These are phyloP conservation scores for Nebria ingens DNA, from an alignment of 1,140 invertebrate genomes.

Conservation along the genomic window DNA sequence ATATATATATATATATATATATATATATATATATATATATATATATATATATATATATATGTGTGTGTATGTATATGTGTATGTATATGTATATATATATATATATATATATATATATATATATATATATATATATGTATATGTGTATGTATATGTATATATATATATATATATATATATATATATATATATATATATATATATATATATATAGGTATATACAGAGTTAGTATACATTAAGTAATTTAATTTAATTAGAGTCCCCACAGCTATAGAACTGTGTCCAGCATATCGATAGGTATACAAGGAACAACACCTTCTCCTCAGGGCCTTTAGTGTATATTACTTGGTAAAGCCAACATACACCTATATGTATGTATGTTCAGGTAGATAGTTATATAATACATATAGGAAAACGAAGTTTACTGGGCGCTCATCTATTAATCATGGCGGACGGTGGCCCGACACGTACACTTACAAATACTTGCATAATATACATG, in stretches of 20 bases:
- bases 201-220: no score
- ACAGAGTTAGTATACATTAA: no score
- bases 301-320: neutral
- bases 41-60: neutral
- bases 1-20: neutral
- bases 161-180: no score
- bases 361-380: no score
- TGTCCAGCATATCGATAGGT: neutral
- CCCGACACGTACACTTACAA: neutral
- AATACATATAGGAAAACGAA: neutral
- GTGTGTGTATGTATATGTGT: neutral
- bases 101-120: no score
- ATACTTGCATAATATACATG: neutral
- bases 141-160: no score
- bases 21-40: neutral
- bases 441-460: neutral
- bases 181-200: no score
- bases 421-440: neutral
- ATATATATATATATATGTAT: no score
- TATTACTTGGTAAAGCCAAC: no score
- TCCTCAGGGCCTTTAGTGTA: no score
- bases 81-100: neutral
- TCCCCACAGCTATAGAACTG: no score
- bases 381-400: neutral
- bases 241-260: no score